These are phyloP conservation scores for Climacteris rufus DNA, from an alignment of 2,113 vertebrate genomes.

Conservation along the genomic window DNA sequence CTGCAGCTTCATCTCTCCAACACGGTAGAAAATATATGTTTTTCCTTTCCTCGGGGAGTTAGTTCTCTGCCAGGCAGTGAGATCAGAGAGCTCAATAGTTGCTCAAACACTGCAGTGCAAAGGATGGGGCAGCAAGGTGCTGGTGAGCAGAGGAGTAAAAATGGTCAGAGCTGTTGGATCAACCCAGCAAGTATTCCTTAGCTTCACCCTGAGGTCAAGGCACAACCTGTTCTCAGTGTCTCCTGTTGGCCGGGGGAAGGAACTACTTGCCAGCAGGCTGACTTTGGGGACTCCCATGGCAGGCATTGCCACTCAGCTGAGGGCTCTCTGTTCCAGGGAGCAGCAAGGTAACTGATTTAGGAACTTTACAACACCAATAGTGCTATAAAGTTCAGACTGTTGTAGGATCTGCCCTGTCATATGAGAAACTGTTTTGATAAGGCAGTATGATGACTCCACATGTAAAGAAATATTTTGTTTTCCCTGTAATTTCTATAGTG, in stretches of 20 bases:
- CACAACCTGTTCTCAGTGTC: not conserved
- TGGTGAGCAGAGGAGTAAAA: not conserved
- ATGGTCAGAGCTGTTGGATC: not conserved
- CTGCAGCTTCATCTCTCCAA: not conserved
- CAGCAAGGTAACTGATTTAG: not conserved
- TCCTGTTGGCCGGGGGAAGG: not conserved
- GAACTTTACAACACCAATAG: not conserved
- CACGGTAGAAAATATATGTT: accelerated
- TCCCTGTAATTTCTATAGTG: not conserved
- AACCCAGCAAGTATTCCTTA: not conserved
- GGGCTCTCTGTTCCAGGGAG: not conserved
- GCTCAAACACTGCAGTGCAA: not conserved
- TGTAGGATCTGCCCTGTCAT: not conserved
- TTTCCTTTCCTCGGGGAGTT: not conserved
- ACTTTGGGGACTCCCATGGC: not conserved
- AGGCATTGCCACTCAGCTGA: not conserved
- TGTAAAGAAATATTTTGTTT: not conserved
- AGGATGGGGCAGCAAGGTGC: not conserved
- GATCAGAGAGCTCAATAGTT: not conserved
- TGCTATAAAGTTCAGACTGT: accelerated
- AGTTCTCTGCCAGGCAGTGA: not conserved
- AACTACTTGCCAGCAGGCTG: not conserved
- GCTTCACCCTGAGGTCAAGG: not conserved
- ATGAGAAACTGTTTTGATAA: not conserved
- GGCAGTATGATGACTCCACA: not conserved